Base-by-base conservation (phyloP, 1,140 invertebrate genomes). In the Bactericera cockerelli region DNA sequence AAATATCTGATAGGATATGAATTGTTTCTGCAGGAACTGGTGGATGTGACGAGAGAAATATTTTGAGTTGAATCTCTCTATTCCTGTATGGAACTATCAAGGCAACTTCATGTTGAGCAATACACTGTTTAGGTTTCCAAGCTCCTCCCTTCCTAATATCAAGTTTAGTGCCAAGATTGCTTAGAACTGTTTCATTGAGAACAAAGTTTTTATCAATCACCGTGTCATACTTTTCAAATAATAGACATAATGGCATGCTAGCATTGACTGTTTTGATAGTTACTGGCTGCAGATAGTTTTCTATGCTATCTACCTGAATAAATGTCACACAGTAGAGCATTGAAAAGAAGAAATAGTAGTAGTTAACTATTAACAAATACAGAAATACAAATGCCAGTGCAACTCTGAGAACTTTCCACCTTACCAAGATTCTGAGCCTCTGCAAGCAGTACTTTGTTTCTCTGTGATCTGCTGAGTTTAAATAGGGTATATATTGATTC, bases 31-130 rank as follows among this genome's bases (percentile, higher is more conserved):
- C 42, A 98, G 74, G 70, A 92, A 91, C n/a, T 84, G 83, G 73
- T 97, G 92, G 69, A 98, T 87, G 68, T 92, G 89, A 64, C 84
- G 81, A n/a, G 49, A 94, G 74, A 67, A 94, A 92, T 57, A 81
- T 74, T n/a, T 80, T 71, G 8, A 98, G 74, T 68, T 98, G 92
- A 19, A 76, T 72, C 61, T 82, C 74, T 54, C 94, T 76, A 66
- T 94, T 86, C 60, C 93, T 75, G 68, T 93, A 96, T 2, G 91
- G 90, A 33, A 97, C 77, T 61, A 96, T 81, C 19, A 96, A 81
- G 14, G 91, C 90, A 4, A 91, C 83, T 68, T 84, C 82, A 65
- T 86, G 84, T 19, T 79, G 71, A 2, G 90, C 75, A 58, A 77
- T 75, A 71, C 92, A 95, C 21, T 81, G 69, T 11, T 74, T 70